A percentile compares a stretch with the other conserved stretches of the same genome.
Evolutionary conservation across 2,113 vertebrate genomes (phyloP).

Genomic region (Petaurus breviceps): DNA sequence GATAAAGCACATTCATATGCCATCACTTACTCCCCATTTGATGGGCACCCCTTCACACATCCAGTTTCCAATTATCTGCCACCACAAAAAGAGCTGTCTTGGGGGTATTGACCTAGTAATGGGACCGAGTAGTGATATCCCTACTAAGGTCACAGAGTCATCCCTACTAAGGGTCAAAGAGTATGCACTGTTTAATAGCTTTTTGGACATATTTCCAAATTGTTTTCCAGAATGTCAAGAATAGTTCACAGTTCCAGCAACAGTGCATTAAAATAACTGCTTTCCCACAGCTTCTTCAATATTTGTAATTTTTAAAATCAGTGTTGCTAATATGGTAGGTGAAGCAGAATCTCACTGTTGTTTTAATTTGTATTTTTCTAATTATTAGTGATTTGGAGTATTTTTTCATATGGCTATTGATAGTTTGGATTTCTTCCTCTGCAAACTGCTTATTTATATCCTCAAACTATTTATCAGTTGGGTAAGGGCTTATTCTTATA

Average conservation of each 20-base stretch:
- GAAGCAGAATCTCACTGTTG: not conserved
- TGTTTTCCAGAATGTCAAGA: not conserved
- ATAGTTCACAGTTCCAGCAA: not conserved
- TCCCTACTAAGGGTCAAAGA: not conserved
- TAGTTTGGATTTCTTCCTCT: not conserved
- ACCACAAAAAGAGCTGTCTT: not conserved
- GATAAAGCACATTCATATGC: not conserved
- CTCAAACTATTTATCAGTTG: not conserved
- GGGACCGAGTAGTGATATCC: not conserved
- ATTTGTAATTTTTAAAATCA: not conserved
- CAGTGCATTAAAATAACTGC: not conserved
- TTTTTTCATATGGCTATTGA: not conserved
- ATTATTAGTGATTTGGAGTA: not conserved
- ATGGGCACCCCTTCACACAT: no score
- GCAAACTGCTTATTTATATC: not conserved
- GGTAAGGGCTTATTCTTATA: not conserved
- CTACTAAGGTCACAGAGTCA: not conserved
- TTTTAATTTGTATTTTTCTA: not conserved
- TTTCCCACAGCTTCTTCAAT: not conserved
- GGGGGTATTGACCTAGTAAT: not conserved
- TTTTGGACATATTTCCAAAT: not conserved
- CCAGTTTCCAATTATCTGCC: not conserved
- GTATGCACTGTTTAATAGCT: not conserved
- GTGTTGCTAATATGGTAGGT: not conserved
- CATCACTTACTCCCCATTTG: no score